Evolutionary conservation across 2,113 vertebrate species (phyloP).

Genomic region (Fregetta grallaria): DNA sequence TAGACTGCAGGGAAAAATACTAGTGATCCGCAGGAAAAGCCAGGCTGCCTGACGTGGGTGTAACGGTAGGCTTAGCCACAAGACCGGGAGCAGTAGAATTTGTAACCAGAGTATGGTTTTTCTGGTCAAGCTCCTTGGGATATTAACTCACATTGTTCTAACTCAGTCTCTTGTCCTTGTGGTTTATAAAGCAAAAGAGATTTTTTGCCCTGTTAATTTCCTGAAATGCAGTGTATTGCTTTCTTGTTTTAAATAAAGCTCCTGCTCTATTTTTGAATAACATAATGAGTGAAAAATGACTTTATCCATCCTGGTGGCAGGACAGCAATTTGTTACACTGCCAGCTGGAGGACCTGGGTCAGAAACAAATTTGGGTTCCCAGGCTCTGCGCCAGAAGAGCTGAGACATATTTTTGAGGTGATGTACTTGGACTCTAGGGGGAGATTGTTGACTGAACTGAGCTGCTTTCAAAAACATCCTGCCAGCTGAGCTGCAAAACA

Average conservation of each 20-base stretch:
- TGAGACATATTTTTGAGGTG: slow-evolving; percentile 64
- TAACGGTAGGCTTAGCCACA: neutral
- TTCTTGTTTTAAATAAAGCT: slow-evolving; percentile 40
- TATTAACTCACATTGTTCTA: slow-evolving; percentile 1
- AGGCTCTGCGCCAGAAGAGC: slow-evolving; percentile 38
- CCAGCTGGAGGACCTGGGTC: slow-evolving; percentile 55
- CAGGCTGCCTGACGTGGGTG: neutral
- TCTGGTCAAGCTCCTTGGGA: neutral
- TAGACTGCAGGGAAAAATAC: neutral
- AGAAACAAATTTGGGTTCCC: slow-evolving; percentile 59
- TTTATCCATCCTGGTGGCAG: slow-evolving; percentile 33
- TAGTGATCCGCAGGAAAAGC: neutral
- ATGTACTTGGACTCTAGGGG: slow-evolving; percentile 41
- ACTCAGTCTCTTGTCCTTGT: neutral
- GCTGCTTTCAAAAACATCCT: slow-evolving; percentile 45
- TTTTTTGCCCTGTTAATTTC: slow-evolving; percentile 25
- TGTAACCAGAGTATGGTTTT: neutral
- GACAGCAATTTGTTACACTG: slow-evolving; percentile 15
- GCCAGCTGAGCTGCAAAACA: slow-evolving; percentile 4
- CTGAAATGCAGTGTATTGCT: neutral
- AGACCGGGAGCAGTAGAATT: neutral
- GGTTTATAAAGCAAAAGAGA: neutral
- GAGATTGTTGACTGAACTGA: slow-evolving; percentile 15
- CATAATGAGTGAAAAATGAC: slow-evolving; percentile 50
- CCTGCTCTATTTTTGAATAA: slow-evolving; percentile 50